Evolutionary conservation across 1,140 invertebrate genomes (phyloP), one percentile per base, ranked within the genome.

Genomic region (Trichonephila inaurata): DNA sequence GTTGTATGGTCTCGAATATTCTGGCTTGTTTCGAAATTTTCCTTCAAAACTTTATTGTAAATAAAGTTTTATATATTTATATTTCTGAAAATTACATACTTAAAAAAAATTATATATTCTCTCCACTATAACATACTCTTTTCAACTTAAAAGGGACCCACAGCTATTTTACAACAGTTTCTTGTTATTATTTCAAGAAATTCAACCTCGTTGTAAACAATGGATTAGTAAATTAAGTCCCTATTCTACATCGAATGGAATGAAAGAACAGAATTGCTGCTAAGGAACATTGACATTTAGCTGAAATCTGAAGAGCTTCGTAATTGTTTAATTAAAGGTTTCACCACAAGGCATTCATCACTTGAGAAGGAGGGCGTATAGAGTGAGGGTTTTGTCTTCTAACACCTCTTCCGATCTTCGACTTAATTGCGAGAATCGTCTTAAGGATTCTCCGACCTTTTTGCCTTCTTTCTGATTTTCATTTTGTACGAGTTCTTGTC

Each of bases 261-360:
- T 64, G 62, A 77, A 12, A 77, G 81, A 28, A 51, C 21, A 44
- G 44, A 51, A 58, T 60, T 60, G 51, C 40, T 58, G 4, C 21
- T 51, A 51, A 88, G 86, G 86, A 85, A 51, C 58, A 92, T 92
- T 69, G 90, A 62, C 72, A 72, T 89, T 89, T 89, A 44, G 88
- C 64, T 51, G 66, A 40, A 21, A 89, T 72, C 88, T 72, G 89
- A 91, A 81, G 51, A 91, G 89, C 58, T 91, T 62, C 44, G 91
- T 93, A 89, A 93, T 93, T 93, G 92, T 93, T 93, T 93, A 88
- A 93, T 93, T 93, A 93, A 93, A 93, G 92, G n/a, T 93, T 89
- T 33, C 64, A 21, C 61, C 58, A 28, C 85, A 28, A 82, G 19
- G 44, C 92, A 93, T 93, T 72, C 51, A 93, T 93, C 92, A 93